Evolutionary conservation across 2,797 vertebrate species (phyloP).

Genomic region (Numenius phaeopus): DNA sequence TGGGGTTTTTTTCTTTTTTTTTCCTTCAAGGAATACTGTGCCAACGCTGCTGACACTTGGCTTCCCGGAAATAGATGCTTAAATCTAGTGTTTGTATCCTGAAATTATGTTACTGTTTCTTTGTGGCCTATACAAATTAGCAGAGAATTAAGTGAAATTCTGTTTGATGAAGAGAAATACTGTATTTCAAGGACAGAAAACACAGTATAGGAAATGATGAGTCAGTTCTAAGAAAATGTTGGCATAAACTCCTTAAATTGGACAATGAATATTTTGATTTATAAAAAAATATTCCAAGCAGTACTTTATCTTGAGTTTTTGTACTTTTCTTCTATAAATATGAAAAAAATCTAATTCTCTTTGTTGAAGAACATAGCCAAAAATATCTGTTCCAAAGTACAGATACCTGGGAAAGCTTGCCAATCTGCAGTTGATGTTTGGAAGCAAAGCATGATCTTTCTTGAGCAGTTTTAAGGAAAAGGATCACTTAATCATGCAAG

Average conservation of each 20-base stretch:
- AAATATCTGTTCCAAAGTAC: not conserved
- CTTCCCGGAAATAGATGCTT: constrained; percentile 52
- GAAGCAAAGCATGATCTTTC: not conserved
- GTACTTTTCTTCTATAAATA: not conserved
- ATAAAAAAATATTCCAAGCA: not conserved
- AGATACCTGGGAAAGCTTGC: not conserved
- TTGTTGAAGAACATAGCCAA: not conserved
- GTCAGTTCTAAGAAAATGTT: not conserved
- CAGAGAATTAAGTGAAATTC: not conserved
- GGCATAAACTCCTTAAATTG: not conserved
- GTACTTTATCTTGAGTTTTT: not conserved
- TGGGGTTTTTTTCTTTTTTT: rapidly evolving
- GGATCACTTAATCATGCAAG: not conserved
- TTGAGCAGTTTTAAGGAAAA: not conserved
- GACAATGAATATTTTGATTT: not conserved
- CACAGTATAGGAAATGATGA: not conserved
- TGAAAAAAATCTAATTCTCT: rapidly evolving
- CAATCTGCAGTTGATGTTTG: not conserved
- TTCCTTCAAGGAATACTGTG: not conserved
- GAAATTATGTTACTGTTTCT: constrained; percentile 50
- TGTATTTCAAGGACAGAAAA: not conserved
- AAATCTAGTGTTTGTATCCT: constrained; percentile 22
- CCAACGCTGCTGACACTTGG: not conserved
- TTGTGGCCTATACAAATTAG: not conserved
- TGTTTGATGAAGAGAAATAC: not conserved